Evolutionary conservation across 1,140 invertebrate genomes (phyloP).

Genomic region (Drosophila hydei): DNA sequence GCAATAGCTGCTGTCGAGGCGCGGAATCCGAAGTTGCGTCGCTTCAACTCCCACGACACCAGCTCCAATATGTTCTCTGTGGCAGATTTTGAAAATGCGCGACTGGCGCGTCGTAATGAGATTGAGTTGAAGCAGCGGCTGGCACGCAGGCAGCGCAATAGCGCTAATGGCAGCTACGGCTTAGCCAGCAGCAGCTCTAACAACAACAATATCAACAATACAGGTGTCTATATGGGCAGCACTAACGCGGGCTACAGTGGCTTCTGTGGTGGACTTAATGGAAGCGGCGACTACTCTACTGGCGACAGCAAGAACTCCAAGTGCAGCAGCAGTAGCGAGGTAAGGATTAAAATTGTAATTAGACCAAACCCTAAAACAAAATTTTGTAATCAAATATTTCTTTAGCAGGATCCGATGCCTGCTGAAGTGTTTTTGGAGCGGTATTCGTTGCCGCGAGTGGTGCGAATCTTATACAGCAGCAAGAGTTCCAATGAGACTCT

Average conservation of each 20-base stretch:
- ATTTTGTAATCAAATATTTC: neutral
- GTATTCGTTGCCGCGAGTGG: slow-evolving; percentile 85
- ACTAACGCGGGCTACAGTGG: slow-evolving; percentile 36
- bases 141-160: slow-evolving; percentile 68
- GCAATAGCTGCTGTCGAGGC: slow-evolving; percentile 51
- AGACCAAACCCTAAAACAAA: neutral
- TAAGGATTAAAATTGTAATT: slow-evolving; percentile 30
- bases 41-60: slow-evolving; percentile 83
- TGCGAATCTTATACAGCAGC: slow-evolving; percentile 80
- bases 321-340: slow-evolving; percentile 75
- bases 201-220: slow-evolving; percentile 5
- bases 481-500: slow-evolving; percentile 78
- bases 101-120: slow-evolving; percentile 82
- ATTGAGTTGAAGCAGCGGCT: slow-evolving; percentile 79
- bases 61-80: slow-evolving; percentile 84
- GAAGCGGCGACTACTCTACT: slow-evolving; percentile 80
- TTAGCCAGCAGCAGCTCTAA: slow-evolving; percentile 34
- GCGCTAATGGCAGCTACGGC: slow-evolving; percentile 60
- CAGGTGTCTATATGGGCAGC: slow-evolving; percentile 11
- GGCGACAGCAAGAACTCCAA: slow-evolving; percentile 83
- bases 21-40: slow-evolving; percentile 78
- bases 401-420: slow-evolving; percentile 67
- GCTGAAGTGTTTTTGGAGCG: slow-evolving; percentile 85
- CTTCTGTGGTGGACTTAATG: slow-evolving; percentile 62
- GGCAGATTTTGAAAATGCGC: slow-evolving; percentile 82